Evolutionary conservation across 1,140 invertebrate species (phyloP).

Genomic region (Penaeus indicus): DNA sequence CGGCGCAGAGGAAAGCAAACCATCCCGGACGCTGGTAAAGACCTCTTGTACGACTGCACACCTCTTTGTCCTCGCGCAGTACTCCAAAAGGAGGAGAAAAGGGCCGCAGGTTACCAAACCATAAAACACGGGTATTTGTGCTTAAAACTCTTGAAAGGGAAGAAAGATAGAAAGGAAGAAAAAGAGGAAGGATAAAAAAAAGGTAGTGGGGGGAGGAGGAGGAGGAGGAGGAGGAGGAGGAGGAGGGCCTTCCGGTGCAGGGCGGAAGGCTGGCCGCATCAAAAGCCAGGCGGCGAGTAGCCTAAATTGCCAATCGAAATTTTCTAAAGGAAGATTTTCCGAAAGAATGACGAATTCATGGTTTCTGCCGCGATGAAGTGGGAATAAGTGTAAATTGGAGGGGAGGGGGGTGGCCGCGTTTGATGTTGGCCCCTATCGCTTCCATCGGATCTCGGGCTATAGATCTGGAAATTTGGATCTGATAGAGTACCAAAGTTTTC

Average conservation of each 20-base stretch:
- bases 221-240: neutral
- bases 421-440: slow-evolving; percentile 36
- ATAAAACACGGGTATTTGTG: slow-evolving; percentile 17
- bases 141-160: neutral
- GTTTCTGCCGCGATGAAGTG: slow-evolving; percentile 62
- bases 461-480: slow-evolving; percentile 60
- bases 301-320: slow-evolving; percentile 64
- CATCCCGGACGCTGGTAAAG: slow-evolving; percentile 6
- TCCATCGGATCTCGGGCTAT: slow-evolving; percentile 53
- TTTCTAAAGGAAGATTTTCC: slow-evolving; percentile 64
- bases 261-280: slow-evolving; percentile 37
- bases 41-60: slow-evolving; percentile 29
- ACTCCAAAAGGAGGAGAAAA: slow-evolving; percentile 33
- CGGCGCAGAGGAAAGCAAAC: neutral
- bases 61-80: slow-evolving; percentile 21
- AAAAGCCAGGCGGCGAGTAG: slow-evolving; percentile 57
- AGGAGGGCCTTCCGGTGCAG: neutral
- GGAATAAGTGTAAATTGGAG: slow-evolving; percentile 63
- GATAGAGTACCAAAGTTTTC: slow-evolving; percentile 58
- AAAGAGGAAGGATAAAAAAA: neutral
- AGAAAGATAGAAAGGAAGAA: neutral
- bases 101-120: slow-evolving; percentile 38
- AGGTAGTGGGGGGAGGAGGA: neutral
- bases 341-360: slow-evolving; percentile 63
- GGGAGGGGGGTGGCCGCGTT: slow-evolving; percentile 30